Conservation (phyloP, 2,888 invertebrate genomes). For the Nephrotoma appendiculata region DNA sequence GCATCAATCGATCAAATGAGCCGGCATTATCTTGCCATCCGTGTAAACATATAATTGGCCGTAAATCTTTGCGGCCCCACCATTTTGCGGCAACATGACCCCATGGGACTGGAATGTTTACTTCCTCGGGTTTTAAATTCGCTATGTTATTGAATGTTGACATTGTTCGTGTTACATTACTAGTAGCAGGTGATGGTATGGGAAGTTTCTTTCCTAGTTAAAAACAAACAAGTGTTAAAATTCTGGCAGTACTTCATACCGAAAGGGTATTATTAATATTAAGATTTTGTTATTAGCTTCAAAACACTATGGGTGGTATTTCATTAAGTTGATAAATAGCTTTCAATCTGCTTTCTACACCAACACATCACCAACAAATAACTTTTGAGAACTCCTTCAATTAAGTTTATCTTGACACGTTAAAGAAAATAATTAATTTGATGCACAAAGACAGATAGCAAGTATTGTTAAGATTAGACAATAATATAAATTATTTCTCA, state of each 20-base stretch:
- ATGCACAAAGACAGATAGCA: too few species aligned
- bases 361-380: too few species aligned
- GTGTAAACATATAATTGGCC: conserved; percentile 57
- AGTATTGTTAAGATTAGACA: too few species aligned
- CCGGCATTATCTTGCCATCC: conserved; percentile 72
- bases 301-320: too few species aligned
- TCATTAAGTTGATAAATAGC: too few species aligned
- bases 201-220: background rate
- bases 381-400: too few species aligned
- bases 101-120: conserved; percentile 53
- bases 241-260: background rate
- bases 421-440: too few species aligned
- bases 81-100: conserved; percentile 53
- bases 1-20: conserved; percentile 55
- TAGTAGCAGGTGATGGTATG: background rate
- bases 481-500: too few species aligned
- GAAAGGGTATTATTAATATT: too few species aligned
- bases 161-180: background rate
- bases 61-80: conserved; percentile 48
- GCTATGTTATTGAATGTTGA: background rate
- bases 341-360: too few species aligned
- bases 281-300: background rate
- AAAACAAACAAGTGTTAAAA: background rate
- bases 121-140: conserved; percentile 38
- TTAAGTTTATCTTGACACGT: too few species aligned